Base-by-base conservation (phyloP, 1,140 invertebrate species). In the Neoseiulus cucumeris region DNA sequence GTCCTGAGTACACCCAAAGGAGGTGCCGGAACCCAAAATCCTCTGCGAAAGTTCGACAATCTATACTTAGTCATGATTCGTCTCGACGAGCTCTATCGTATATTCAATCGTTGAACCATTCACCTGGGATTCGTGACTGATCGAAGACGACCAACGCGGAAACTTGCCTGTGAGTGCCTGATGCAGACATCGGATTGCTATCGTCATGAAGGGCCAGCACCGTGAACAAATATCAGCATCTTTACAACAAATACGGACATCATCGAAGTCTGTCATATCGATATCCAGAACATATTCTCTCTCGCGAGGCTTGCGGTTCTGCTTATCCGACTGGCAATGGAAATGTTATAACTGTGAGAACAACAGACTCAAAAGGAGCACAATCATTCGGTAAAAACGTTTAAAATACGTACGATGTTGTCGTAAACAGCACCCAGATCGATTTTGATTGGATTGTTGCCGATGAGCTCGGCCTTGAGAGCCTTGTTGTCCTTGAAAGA, bases 181-280 rank as follows among this genome's bases (percentile, higher is more conserved):
- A 75, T 98, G 87, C 25, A 99, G 75, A 69, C 98, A 85, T 79
- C 89, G 87, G 68, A 91, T 85, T 66, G 93, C 95, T 68, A 98
- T 79, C 14, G 82, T 81, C 87, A 98, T 95, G 72, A 93, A 91
- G 71, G 89, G 91, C 96, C 96, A 99, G 76, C 96, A 99, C 75
- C 91, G 94, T 25, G 68, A 44, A 71, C 94, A 98, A 20, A 98
- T 86, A 71, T 84, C 85, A 9, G 91, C 85, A 44, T 87, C 91
- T 59, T 82, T 83, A 72, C 89, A 92, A 67, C 74, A 72, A 64
- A 81, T 87, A 75, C 95, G 79, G 1, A 98, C 84, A 74, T 95
- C 90, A 82, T 98, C 94, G 78, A 98, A 99, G 79, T 98, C 96
- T 59, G 94, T 97, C 82, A 99, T 88, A 82, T 99, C 95, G 73